phyloP scores from a whole-genome alignment of 2,797 vertebrate genomes.

The Poeciliopsis presidionis region DNA sequence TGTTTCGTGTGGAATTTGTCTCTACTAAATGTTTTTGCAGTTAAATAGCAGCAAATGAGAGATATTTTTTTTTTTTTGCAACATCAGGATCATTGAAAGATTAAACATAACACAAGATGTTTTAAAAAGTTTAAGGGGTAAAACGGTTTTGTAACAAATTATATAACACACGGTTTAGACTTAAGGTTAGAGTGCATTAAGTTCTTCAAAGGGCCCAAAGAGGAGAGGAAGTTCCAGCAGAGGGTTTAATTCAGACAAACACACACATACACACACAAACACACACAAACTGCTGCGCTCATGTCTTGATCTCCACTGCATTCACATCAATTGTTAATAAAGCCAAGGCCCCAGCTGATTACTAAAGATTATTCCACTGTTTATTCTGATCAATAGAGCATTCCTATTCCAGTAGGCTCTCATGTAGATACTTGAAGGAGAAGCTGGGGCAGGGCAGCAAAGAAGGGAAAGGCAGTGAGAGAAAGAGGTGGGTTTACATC shows the following conservation, averaged over 20 bases:
- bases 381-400: constrained; percentile 86
- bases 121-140: background rate
- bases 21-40: constrained; percentile 70
- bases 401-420: constrained; percentile 69
- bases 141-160: background rate
- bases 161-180: constrained; percentile 10
- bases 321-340: constrained; percentile 95
- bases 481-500: constrained; percentile 54
- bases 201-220: constrained; percentile 73
- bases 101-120: constrained; percentile 45
- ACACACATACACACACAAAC: background rate
- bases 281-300: constrained; percentile 37
- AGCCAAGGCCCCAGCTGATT: constrained; percentile 87
- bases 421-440: constrained; percentile 62
- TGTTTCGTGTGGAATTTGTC: constrained; percentile 73
- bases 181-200: constrained; percentile 40
- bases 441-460: constrained; percentile 71
- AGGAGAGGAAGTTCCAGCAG: constrained; percentile 82
- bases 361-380: constrained; percentile 93
- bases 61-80: constrained; percentile 46
- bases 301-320: constrained; percentile 72
- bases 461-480: constrained; percentile 49
- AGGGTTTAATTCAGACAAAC: constrained; percentile 77
- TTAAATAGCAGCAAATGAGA: constrained; percentile 66
- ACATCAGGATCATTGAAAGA: constrained; percentile 40